phyloP scores from a whole-genome alignment of 2,888 invertebrate species.

The Eupithecia centaureata region DNA sequence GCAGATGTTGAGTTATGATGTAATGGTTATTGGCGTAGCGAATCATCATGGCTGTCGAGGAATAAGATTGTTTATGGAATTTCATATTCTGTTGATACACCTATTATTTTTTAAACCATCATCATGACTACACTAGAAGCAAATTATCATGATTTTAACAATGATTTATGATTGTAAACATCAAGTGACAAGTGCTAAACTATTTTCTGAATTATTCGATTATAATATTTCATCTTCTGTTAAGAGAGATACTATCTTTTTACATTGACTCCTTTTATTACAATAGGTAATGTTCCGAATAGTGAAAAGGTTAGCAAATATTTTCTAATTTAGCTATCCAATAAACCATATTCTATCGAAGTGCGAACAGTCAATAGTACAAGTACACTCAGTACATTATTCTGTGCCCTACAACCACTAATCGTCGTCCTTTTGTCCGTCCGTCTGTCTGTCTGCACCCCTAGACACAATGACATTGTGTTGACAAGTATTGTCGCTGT shows the following conservation, averaged over 20 bases:
- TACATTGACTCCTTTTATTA: too few relatives aligned
- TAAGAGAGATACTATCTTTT: too few relatives aligned
- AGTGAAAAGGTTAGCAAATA: neutral
- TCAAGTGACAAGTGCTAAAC: neutral
- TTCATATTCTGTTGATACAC: neutral
- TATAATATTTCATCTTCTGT: too few relatives aligned
- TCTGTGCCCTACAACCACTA: slow-evolving; percentile 47
- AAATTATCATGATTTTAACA: neutral
- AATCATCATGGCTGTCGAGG: neutral
- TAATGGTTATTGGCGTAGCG: neutral
- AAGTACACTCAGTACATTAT: slow-evolving; percentile 36
- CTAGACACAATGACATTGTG: slow-evolving; percentile 55
- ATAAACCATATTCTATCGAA: slow-evolving; percentile 29
- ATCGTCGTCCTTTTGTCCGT: slow-evolving; percentile 65
- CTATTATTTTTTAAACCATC: too few relatives aligned
- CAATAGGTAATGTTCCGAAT: too few relatives aligned
- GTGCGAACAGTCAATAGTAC: slow-evolving; percentile 30
- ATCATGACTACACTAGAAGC: too few relatives aligned
- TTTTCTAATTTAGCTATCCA: slow-evolving; percentile 28
- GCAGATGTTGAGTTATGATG: slow-evolving; percentile 31
- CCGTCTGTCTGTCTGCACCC: slow-evolving; percentile 53
- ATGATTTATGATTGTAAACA: neutral
- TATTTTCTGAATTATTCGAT: too few relatives aligned
- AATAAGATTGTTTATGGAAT: neutral
- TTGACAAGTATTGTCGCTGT: slow-evolving; percentile 69